Evolutionary conservation across 2,113 vertebrate genomes (phyloP), one percentile per base, ranked within the genome.

Genomic region (Porphyrio hochstetteri): DNA sequence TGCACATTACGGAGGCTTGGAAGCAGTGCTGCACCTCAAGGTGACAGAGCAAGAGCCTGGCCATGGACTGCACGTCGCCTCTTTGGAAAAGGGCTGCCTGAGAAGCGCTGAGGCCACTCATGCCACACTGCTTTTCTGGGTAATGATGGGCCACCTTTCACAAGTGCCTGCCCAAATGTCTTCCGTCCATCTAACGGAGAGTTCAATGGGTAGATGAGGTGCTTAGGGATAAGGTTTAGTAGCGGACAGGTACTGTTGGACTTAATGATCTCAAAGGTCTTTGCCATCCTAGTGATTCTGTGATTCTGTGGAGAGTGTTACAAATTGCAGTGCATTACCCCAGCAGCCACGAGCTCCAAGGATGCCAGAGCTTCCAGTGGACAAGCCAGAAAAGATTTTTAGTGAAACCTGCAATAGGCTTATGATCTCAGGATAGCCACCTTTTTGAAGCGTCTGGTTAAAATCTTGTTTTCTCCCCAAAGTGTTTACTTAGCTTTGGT

Each of bases 91-190:
- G 61, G 40, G 29, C 50, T 42, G 9, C 35, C 38, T 46, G 63
- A 2, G 0, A 9, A 35, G 40, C 0, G 0, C 40, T 5, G 7
- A 10, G 35, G 12, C 35, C 1, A 13, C 29, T 44, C 1, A 0
- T 2, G 2, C 3, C 5, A 4, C 35, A 9, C 13, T 10, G 33
- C 8, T 90, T 25, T 16, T 50, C 75, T 60, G 17, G 67, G 21
- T 29, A 24, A 28, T 0, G 2, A 24, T 2, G 1, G 52, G 7
- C 64, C 15, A 6, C 6, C 1, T 1, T 3, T 56, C 52, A 13
- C 6, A 5, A 50, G 17, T 13, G 48, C 61, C n/a, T 14, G 33
- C 50, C n/a, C 64, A 74, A 78, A 31, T 1, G 1, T 50, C 1
- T 4, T 15, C 20, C 21, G 53, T 57, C 46, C 40, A 4, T 20